Conservation (phyloP, 2,113 vertebrate species). For the Triplophysa siluroides region DNA sequence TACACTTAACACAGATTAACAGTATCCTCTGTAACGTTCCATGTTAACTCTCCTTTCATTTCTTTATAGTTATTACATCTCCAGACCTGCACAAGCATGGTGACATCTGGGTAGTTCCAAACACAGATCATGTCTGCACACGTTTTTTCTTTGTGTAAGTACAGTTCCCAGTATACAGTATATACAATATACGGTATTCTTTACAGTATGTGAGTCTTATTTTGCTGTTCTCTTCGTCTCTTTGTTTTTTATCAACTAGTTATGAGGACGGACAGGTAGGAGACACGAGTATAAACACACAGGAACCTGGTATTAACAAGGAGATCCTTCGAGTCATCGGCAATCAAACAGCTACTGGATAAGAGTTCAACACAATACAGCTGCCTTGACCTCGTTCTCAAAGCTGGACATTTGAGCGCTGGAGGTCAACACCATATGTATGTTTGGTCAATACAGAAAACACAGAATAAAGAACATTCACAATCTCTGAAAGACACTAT, state of each 20-base stretch:
- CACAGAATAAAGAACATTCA: constrained; percentile 22
- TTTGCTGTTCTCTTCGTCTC: background rate
- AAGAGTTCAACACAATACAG: constrained; percentile 67
- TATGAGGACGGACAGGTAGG: constrained; percentile 91
- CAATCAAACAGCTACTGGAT: constrained; percentile 91
- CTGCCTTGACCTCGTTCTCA: constrained; percentile 75
- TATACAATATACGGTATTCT: no score
- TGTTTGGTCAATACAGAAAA: constrained; percentile 45
- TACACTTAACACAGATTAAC: background rate
- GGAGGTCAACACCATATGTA: constrained; percentile 49
- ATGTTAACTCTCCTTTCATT: background rate
- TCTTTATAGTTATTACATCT: constrained; percentile 83
- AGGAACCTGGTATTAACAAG: constrained; percentile 84
- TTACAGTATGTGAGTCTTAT: background rate
- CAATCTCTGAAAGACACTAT: constrained; percentile 42
- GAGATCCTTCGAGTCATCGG: constrained; percentile 91
- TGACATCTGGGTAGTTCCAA: constrained; percentile 91
- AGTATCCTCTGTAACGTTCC: constrained; percentile 1
- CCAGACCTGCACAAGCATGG: constrained; percentile 91
- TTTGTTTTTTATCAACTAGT: constrained; percentile 57
- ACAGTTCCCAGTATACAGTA: constrained; percentile 13
- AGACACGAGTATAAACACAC: constrained; percentile 87
- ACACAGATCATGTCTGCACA: constrained; percentile 89
- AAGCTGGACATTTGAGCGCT: constrained; percentile 84
- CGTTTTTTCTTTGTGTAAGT: constrained; percentile 95